These are phyloP conservation scores for Drosophila antonietae DNA, from an alignment of 2,888 invertebrate genomes.

Conservation along the genomic window DNA sequence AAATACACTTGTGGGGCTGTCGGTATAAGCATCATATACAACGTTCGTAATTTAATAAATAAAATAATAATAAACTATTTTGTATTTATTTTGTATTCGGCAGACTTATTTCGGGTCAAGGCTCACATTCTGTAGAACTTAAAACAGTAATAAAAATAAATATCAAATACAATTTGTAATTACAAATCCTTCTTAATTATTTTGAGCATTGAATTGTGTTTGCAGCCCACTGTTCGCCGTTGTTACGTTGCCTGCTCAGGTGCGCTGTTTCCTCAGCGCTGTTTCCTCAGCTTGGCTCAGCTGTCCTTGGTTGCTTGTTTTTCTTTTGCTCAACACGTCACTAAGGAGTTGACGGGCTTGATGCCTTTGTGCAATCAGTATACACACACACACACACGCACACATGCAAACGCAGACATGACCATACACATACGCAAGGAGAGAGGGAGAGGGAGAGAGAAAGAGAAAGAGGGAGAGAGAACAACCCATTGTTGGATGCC, in stretches of 20 bases:
- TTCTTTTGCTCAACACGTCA: constrained; percentile 74
- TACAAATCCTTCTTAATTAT: background rate
- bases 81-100: too few relatives aligned
- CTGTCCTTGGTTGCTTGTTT: constrained; percentile 46
- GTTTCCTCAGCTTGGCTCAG: constrained; percentile 16
- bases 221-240: constrained; percentile 22
- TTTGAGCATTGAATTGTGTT: background rate
- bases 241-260: constrained; percentile 41
- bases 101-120: too few relatives aligned
- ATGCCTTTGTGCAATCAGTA: constrained; percentile 72
- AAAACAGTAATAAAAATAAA: too few relatives aligned
- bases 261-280: constrained; percentile 34
- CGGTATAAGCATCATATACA: too few relatives aligned
- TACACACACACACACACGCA: constrained; percentile 34
- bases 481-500: constrained; percentile 3
- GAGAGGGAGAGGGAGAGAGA: background rate
- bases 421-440: background rate
- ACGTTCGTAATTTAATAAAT: too few relatives aligned
- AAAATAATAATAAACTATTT: too few relatives aligned
- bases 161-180: too few relatives aligned
- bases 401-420: constrained; percentile 2
- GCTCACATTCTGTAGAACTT: too few relatives aligned
- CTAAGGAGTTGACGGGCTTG: constrained; percentile 73
- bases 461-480: background rate
- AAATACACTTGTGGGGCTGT: too few relatives aligned